A percentile compares a stretch with the other conserved stretches of the same genome.
Conservation (phyloP, 2,113 vertebrate genomes). For the Oncorhynchus mykiss region DNA sequence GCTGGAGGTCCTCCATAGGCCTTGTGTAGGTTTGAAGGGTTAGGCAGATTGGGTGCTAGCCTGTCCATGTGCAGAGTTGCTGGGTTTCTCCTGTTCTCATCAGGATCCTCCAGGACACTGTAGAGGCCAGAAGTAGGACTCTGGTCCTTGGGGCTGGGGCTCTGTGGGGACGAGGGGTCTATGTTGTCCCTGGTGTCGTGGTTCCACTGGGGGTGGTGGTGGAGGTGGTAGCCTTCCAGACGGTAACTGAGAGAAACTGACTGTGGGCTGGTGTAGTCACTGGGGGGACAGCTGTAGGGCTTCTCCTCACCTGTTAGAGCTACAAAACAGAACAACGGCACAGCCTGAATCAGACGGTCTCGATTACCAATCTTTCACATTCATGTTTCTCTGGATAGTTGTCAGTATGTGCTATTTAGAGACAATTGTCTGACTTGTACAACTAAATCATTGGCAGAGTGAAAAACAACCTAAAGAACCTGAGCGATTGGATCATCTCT, state of each 20-base stretch:
- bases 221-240: slow-evolving; percentile 86
- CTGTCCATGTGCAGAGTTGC: slow-evolving; percentile 32
- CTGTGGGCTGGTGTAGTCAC: slow-evolving; percentile 86
- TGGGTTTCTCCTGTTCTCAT: slow-evolving; percentile 48
- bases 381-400: too few species aligned
- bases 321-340: neutral
- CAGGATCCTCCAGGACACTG: slow-evolving; percentile 75
- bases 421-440: too few species aligned
- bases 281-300: slow-evolving; percentile 89
- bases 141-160: slow-evolving; percentile 74
- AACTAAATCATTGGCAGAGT: neutral
- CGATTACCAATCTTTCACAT: neutral
- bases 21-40: neutral
- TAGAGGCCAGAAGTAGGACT: slow-evolving; percentile 69
- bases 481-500: neutral
- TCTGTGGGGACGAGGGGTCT: slow-evolving; percentile 75
- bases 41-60: slow-evolving; percentile 22
- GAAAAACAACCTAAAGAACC: neutral
- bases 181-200: slow-evolving; percentile 76
- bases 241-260: slow-evolving; percentile 88
- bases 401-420: too few species aligned
- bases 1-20: neutral
- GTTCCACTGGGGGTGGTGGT: slow-evolving; percentile 82
- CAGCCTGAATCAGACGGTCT: too few species aligned
- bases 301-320: slow-evolving; percentile 87